Evolutionary conservation across 1,140 invertebrate genomes (phyloP), one percentile per base, ranked within the genome.

Genomic region (Apis dorsata): DNA sequence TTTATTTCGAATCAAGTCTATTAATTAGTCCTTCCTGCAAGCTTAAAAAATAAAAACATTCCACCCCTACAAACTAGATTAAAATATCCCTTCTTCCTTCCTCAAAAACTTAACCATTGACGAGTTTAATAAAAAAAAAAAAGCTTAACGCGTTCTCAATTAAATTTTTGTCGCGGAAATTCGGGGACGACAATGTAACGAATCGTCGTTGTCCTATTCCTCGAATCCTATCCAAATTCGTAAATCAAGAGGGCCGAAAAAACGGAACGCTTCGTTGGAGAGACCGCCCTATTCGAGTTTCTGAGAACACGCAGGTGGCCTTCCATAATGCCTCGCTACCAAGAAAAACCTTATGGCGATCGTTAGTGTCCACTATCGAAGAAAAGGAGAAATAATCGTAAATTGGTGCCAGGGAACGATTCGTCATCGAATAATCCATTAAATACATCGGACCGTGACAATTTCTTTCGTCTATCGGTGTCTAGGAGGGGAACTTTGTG

Each of bases 201-300:
- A 75, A 75, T 77, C 73, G 53, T 13, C 73, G 13, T 24, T 28
- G 49, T 34, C 34, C 34, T 44, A 57, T 76, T 68, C 73, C n/a
- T 15, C 63, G 74, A 60, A 77, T 60, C 28, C 63, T 55, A 62
- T 69, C 55, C 73, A 82, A 82, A 82, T 82, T 82, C 74, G 80
- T 77, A 59, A 82, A 77, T 82, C 73, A 66, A 82, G 66, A 15
- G 65, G 55, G 57, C 63, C 55, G 83, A 83, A 78, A 70, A 73
- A 81, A 84, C 62, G 72, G 72, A 34, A 63, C 65, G 80, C 71
- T 69, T 34, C 28, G 44, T 17, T 34, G 68, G 55, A 60, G 78
- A 66, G 83, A 87, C 60, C 81, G 84, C 71, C 78, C 89, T 89
- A 90, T 90, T 86, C 90, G 83, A 90, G 84, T 90, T 92, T 92